Base-by-base conservation (phyloP, 2,888 invertebrate species). In the Pseudococcus longispinus region DNA sequence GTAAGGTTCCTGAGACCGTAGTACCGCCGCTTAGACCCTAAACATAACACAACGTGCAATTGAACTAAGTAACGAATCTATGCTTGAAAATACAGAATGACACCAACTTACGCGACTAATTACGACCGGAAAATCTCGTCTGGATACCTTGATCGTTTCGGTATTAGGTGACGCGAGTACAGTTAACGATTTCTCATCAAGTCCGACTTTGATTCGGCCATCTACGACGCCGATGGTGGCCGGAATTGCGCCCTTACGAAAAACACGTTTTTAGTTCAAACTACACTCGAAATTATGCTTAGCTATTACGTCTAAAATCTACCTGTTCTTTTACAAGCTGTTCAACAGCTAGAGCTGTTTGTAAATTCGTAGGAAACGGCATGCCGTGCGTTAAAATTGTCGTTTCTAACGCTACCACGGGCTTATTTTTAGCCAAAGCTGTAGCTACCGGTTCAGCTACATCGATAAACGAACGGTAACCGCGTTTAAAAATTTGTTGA, bases 361-460 rank as follows among this genome's bases (percentile, higher is more conserved):
- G 92, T 83, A 97, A 91, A 91, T 99, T 99, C 85, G 95, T 92
- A 0, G 99, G 99, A 91, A 94, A 95, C 0, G 98, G 98, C 96
- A 99, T 97, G 70, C 99, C 99, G 91, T 99, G 99, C 0, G 98
- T 98, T 88, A 99, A 96, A 88, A 99, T 98, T 0, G 99, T 97
- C 9, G 98, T 98, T 92, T 99, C 99, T 89, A 99, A 92, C 1
- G 98, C 98, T 23, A 99, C 97, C 88, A 99, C 93, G 11, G 98
- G 96, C 88, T 92, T 91, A 42, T 92, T 91, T 82, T 92, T 91
- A 85, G 91, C 91, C 89, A 96, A 91, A 9, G 96, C 96, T 85
- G 91, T 90, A 87, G 90, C 90, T 84, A 98, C 94, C 90, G 95
- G 94, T 46, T 89, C 87, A 3, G 90, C 89, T 4, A 86, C 23